Evolutionary conservation across 37 sponge, comb jelly and placozoan species (phyloP).

Genomic region (Ephydatia muelleri): DNA sequence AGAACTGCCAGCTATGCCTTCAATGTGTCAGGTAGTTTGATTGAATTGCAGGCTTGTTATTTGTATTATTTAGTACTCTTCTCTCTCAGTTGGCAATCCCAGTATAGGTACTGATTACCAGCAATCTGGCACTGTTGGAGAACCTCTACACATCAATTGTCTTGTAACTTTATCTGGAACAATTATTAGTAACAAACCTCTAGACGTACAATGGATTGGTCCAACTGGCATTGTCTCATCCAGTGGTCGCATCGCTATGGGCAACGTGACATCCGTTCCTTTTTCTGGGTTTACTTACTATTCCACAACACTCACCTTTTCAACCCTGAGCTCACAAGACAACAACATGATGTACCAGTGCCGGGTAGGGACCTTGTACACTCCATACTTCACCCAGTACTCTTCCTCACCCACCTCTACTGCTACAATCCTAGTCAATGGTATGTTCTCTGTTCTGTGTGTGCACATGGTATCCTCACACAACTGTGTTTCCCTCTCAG

Average conservation of each 20-base stretch:
- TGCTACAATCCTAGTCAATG: not conserved
- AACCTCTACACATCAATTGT: not conserved
- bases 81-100: not conserved
- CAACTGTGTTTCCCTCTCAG: not conserved
- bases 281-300: not conserved
- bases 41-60: not conserved
- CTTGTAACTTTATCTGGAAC: not conserved
- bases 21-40: not conserved
- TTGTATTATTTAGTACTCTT: not conserved
- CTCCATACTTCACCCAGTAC: not conserved
- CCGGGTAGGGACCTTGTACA: not conserved
- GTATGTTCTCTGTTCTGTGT: not conserved
- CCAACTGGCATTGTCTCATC: not conserved
- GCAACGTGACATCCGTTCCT: not conserved
- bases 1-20: not conserved
- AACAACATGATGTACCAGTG: not conserved
- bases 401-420: not conserved
- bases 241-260: not conserved
- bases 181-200: not conserved
- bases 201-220: not conserved
- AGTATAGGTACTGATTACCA: not conserved
- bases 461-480: not conserved
- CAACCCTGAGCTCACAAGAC: not conserved
- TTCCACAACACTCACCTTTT: not conserved
- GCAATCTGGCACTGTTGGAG: not conserved